Conservation (phyloP, 2,113 vertebrate species). For the Prionailurus viverrinus region DNA sequence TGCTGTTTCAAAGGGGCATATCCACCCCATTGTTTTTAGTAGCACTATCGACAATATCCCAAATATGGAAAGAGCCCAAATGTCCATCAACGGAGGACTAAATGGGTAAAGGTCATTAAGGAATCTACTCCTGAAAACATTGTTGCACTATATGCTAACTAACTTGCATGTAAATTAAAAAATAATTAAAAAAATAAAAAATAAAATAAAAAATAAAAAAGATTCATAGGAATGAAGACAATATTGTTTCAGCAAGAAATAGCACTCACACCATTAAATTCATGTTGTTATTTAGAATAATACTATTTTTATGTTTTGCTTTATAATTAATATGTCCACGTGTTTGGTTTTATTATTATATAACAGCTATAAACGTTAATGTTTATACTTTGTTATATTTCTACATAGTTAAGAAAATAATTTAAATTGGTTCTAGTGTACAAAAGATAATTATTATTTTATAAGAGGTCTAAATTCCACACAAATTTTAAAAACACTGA, state of each 20-base stretch:
- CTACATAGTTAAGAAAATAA: not conserved
- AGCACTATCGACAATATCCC: too few relatives aligned
- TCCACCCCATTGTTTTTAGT: too few relatives aligned
- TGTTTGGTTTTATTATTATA: conserved; percentile 24
- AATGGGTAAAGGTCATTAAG: too few relatives aligned
- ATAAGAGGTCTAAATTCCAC: not conserved
- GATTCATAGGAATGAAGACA: not conserved
- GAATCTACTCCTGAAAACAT: too few relatives aligned
- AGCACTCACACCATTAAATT: not conserved
- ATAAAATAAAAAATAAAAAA: not conserved
- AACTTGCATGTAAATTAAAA: too few relatives aligned
- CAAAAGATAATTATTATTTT: not conserved
- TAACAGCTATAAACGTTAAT: not conserved
- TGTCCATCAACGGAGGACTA: too few relatives aligned
- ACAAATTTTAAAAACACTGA: not conserved
- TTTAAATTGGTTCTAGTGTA: not conserved
- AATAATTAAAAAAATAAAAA: too few relatives aligned
- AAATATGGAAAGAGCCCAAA: too few relatives aligned
- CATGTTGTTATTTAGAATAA: not conserved
- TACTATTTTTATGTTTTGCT: not conserved
- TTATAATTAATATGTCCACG: not conserved
- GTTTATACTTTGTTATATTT: not conserved
- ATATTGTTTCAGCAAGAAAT: not conserved
- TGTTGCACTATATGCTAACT: too few relatives aligned
- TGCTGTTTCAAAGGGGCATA: too few relatives aligned